Evolutionary conservation across 2,113 vertebrate species (phyloP).

Genomic region (Crypturellus undulatus): DNA sequence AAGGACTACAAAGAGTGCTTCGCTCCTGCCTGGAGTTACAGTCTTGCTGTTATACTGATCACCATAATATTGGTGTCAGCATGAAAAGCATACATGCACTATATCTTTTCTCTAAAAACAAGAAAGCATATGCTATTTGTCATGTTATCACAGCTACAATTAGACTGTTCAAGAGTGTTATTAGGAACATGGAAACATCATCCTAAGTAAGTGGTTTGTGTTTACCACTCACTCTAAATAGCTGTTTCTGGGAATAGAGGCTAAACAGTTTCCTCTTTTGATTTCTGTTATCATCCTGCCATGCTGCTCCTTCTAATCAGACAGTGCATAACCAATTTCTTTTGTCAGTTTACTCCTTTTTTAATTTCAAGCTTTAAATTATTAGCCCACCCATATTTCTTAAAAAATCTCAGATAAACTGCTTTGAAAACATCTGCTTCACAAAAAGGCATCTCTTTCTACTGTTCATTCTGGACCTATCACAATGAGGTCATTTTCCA

Average conservation of each 20-base stretch:
- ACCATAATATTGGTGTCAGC: background rate
- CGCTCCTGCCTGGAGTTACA: background rate
- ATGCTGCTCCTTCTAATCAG: conserved; percentile 28
- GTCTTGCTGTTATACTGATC: background rate
- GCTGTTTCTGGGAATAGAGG: background rate
- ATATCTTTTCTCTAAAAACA: background rate
- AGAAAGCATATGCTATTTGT: background rate
- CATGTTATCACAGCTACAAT: background rate
- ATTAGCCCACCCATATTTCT: background rate
- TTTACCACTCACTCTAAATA: background rate
- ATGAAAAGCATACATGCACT: background rate
- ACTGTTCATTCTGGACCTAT: background rate
- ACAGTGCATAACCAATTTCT: background rate
- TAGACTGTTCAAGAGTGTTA: background rate
- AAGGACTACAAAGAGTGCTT: background rate
- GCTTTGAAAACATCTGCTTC: conserved; percentile 4
- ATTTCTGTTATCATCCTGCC: background rate
- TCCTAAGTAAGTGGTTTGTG: background rate
- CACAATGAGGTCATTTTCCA: background rate
- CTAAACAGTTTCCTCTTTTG: background rate
- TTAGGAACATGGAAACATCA: background rate
- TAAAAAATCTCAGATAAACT: background rate
- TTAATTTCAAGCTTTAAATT: conserved; percentile 55
- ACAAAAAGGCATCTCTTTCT: background rate
- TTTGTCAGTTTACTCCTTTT: background rate